Base-by-base conservation (phyloP, 2,888 invertebrate species). In the Arge pagana region DNA sequence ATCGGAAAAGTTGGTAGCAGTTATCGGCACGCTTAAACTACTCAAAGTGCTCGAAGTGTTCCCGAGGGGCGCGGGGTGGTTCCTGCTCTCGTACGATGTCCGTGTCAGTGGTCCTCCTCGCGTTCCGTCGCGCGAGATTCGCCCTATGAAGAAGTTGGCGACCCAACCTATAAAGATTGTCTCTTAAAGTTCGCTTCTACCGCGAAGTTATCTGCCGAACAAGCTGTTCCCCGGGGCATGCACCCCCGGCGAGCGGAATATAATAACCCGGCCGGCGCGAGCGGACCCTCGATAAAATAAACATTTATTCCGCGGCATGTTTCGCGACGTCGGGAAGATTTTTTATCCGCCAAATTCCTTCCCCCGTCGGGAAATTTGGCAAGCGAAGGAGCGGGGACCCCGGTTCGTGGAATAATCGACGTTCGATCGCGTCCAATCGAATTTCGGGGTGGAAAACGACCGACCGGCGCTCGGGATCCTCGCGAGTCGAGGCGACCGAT, bases 1-100 rank as follows among this genome's bases (percentile, higher is more conserved):
- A 62, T 61, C 57, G 60, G 59, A 57, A 62, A 64, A 62, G 60
- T 64, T 64, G 36, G 35, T 36, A 41, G 55, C 57, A 62, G 62
- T 62, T 62, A 64, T 61, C 62, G 64, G 59, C 60, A 58, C 54
- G 43, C 48, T 54, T 36, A 54, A 58, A 62, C 56, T 52, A 48
- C 52, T 62, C 31, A 31, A 43, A 43, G 43, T 43, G 43, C 11
- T 43, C 33, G 15, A 43, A 43, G 43, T 31, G 31, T 18, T 43
- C 43, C 43, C 21, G 31, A 18, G 43, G 23, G 16, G 30, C 21
- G 43, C 37, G 19, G n/a, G 10, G 3, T n/a, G 5, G 11, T 33
- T n/a, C 10, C 33, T 10, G 13, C 11, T 11, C 11, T n/a, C 11
- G 11, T 33, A n/a, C 33, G n/a, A 33, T n/a, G 11, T 33, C n/a